Percentiles rank a stretch among this genome's conserved stretches.
Conservation (phyloP, 2,113 vertebrate genomes). For the Ictidomys tridecemlineatus region DNA sequence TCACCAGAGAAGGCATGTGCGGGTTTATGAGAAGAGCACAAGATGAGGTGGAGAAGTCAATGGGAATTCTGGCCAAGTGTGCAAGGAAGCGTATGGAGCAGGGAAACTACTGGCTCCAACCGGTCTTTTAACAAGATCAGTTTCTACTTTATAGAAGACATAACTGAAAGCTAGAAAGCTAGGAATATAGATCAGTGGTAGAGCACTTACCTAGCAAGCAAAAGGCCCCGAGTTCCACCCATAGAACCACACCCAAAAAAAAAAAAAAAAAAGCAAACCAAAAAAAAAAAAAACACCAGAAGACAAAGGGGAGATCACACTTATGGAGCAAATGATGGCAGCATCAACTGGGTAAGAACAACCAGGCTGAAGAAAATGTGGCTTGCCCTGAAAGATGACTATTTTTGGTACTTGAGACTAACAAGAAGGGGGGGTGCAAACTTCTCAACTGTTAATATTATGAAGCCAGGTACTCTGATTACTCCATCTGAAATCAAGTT, state of each 20-base stretch:
- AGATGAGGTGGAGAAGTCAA: not conserved
- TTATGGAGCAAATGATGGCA: too few relatives aligned
- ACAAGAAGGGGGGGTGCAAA: not conserved
- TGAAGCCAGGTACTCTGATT: not conserved
- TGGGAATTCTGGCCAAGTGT: not conserved
- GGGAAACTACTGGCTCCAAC: not conserved
- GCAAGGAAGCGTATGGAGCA: not conserved
- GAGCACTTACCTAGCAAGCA: too few relatives aligned
- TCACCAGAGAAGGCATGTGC: not conserved
- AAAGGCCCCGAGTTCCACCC: too few relatives aligned
- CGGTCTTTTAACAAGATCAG: not conserved
- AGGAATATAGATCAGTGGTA: not conserved
- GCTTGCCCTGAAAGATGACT: too few relatives aligned
- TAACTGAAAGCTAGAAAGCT: not conserved
- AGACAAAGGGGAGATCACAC: not conserved
- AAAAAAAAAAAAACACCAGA: not conserved
- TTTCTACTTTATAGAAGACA: not conserved
- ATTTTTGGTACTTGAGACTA: too few relatives aligned
- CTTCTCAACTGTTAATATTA: not conserved
- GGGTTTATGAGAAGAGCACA: not conserved
- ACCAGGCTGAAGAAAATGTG: too few relatives aligned
- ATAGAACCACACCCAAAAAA: too few relatives aligned
- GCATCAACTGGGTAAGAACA: too few relatives aligned
- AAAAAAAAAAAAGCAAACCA: not conserved
- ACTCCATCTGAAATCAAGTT: too few relatives aligned